Conservation (phyloP, 2,888 invertebrate genomes). For the Branchellion lobata region DNA sequence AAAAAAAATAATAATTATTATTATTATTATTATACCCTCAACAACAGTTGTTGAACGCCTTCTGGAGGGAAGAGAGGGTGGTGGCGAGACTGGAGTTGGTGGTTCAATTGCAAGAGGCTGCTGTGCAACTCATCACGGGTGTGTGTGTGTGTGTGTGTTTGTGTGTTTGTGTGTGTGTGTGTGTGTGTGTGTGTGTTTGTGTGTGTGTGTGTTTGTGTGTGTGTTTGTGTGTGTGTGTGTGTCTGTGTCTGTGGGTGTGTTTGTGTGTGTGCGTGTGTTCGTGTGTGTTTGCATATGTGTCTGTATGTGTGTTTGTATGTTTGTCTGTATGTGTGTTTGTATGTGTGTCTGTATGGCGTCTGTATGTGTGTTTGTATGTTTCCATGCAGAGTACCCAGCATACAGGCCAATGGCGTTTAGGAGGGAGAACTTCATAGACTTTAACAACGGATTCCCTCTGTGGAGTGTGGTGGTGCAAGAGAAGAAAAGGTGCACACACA, state of each 20-base stretch:
- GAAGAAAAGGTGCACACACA: background rate
- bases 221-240: no score
- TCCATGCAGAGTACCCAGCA: background rate
- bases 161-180: no score
- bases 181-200: no score
- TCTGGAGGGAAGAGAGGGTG: background rate
- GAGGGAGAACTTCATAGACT: background rate
- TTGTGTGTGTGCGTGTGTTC: background rate
- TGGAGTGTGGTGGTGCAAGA: background rate
- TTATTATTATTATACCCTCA: background rate
- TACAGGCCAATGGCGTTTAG: background rate
- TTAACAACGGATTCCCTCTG: no score
- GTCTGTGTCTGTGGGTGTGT: no score
- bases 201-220: no score
- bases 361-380: no score
- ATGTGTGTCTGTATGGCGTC: no score
- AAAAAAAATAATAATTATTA: background rate
- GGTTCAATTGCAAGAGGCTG: background rate
- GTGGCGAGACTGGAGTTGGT: background rate
- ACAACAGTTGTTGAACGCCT: slow-evolving; percentile 1
- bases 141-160: background rate
- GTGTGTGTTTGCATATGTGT: no score
- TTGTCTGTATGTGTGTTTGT: no score
- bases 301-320: no score
- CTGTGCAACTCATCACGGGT: background rate